Evolutionary conservation across 2,888 invertebrate species (phyloP).

Genomic region (Drosophila neonasuta): DNA sequence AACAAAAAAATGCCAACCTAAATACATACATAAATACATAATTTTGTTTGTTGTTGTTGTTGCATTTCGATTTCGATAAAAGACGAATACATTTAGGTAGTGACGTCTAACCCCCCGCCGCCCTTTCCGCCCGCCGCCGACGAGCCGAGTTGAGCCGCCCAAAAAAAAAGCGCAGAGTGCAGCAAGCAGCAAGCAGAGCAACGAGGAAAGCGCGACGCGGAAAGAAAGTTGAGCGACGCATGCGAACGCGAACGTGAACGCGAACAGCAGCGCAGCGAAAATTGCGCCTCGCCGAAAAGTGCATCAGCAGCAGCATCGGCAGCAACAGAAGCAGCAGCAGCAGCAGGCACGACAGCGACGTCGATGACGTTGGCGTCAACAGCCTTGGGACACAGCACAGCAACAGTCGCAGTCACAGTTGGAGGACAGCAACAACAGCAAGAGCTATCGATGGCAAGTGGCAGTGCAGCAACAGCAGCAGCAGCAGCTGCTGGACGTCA

Average conservation of each 20-base stretch:
- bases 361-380: conserved; percentile 65
- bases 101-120: conserved; percentile 31
- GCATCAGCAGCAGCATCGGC: conserved; percentile 35
- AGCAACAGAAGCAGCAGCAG: no score
- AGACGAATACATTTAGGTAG: conserved; percentile 45
- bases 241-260: conserved; percentile 59
- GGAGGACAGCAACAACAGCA: conserved; percentile 35
- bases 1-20: conserved; percentile 62
- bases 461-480: conserved; percentile 36
- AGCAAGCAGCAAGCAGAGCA: conserved; percentile 19
- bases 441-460: conserved; percentile 34
- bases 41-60: conserved; percentile 22
- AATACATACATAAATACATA: conserved; percentile 24
- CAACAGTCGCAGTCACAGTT: conserved; percentile 27
- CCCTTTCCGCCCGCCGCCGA: not conserved
- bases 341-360: conserved; percentile 29
- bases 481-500: conserved; percentile 36
- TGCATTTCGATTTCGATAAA: conserved; percentile 52
- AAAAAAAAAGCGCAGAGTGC: not conserved
- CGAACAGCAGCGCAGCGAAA: conserved; percentile 78
- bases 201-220: conserved; percentile 26
- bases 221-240: conserved; percentile 58
- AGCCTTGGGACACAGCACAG: conserved; percentile 52
- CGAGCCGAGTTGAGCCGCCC: no score
- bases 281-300: conserved; percentile 63